Conservation (phyloP, 2,113 vertebrate genomes). For the Oryzias woworae region DNA sequence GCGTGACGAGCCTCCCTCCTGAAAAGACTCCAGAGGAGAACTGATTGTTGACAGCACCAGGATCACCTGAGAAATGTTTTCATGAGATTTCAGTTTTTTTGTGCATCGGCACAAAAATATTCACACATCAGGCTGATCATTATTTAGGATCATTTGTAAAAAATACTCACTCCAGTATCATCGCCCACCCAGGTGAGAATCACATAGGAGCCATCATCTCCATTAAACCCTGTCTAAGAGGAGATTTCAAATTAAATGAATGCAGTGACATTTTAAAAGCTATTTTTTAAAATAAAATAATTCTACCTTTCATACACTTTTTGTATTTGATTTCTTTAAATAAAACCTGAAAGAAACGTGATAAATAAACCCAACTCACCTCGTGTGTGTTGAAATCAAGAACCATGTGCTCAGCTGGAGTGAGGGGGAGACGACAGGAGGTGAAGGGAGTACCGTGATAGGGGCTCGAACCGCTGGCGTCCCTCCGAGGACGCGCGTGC, state of each 20-base stretch:
- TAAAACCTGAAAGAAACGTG: background rate
- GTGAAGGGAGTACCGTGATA: constrained; percentile 50
- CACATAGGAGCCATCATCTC: constrained; percentile 78
- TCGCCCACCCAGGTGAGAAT: constrained; percentile 81
- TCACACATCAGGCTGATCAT: background rate
- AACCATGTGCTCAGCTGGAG: constrained; percentile 48
- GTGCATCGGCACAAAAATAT: background rate
- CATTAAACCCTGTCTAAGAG: constrained; percentile 77
- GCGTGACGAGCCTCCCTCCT: constrained; percentile 71
- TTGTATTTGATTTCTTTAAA: background rate
- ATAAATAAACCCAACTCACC: constrained; percentile 53
- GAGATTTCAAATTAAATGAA: background rate
- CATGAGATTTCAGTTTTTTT: background rate
- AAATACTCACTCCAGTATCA: constrained; percentile 76
- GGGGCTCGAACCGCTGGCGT: constrained; percentile 23
- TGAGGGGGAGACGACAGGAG: constrained; percentile 61
- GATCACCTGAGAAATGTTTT: constrained; percentile 64
- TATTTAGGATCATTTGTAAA: background rate
- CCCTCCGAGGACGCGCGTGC: constrained; percentile 49
- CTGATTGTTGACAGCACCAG: constrained; percentile 80
- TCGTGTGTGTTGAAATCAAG: constrained; percentile 74
- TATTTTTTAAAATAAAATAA: background rate
- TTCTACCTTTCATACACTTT: background rate
- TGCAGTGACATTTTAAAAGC: too few relatives aligned
- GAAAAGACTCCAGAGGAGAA: constrained; percentile 61